Evolutionary conservation across 2,888 invertebrate species (phyloP).

Genomic region (Helicoverpa assulta): DNA sequence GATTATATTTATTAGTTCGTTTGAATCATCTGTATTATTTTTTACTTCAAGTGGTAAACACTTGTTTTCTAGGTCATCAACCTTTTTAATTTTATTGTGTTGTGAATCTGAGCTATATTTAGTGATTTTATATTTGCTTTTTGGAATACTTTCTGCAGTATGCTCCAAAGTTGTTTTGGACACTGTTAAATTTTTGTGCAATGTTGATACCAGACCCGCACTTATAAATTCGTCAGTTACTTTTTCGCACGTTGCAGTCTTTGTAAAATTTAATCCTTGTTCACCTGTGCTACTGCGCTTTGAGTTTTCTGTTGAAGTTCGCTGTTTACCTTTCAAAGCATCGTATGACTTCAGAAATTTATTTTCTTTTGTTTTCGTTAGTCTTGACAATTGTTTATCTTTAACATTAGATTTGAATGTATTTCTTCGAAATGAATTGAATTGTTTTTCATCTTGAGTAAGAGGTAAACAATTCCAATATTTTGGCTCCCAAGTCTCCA

Average conservation of each 20-base stretch:
- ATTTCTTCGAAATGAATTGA: constrained; percentile 20
- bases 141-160: neutral
- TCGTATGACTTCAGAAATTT: constrained; percentile 43
- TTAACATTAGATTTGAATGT: constrained; percentile 23
- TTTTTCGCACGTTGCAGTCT: constrained; percentile 45
- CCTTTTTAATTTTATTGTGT: constrained; percentile 23
- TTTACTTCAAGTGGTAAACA: constrained; percentile 3
- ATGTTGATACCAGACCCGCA: constrained; percentile 23
- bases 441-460: constrained; percentile 36
- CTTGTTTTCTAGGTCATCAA: constrained; percentile 4
- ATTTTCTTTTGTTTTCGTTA: constrained; percentile 31
- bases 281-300: constrained; percentile 41
- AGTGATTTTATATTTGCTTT: constrained; percentile 5
- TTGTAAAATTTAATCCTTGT: constrained; percentile 35
- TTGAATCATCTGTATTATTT: constrained; percentile 17
- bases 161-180: constrained; percentile 5
- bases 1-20: constrained; percentile 3
- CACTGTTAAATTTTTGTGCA: neutral
- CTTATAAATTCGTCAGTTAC: constrained; percentile 41
- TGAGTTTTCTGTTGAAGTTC: constrained; percentile 34
- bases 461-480: constrained; percentile 71
- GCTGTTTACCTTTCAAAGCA: constrained; percentile 41
- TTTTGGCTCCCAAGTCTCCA: constrained; percentile 76
- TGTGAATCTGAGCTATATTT: constrained; percentile 7
- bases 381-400: constrained; percentile 25